Conservation (phyloP, 2,113 vertebrate species). For the Alectura lathami region DNA sequence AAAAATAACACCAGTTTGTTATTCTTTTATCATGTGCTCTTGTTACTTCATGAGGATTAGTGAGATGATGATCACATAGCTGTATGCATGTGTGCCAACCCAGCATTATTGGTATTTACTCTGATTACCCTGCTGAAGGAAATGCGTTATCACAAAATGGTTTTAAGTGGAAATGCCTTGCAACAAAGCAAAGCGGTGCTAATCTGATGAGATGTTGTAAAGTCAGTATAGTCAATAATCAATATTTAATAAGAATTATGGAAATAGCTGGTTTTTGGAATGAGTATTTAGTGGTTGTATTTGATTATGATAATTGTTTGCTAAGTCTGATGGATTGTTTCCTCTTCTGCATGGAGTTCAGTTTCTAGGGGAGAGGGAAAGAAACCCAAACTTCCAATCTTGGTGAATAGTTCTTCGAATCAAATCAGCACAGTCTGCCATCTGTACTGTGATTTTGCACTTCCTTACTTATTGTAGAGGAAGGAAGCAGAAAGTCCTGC, state of each 20-base stretch:
- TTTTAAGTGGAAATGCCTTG: not conserved
- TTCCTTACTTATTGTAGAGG: not conserved
- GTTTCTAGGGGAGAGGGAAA: not conserved
- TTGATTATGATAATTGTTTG: conserved; percentile 4
- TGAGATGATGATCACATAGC: not conserved
- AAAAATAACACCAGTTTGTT: not conserved
- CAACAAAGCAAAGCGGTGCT: not conserved
- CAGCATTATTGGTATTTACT: not conserved
- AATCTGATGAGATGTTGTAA: not conserved
- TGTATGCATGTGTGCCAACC: not conserved
- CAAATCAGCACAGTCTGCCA: not conserved
- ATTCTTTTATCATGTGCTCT: not conserved
- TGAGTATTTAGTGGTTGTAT: not conserved
- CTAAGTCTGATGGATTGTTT: not conserved
- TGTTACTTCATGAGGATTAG: not conserved
- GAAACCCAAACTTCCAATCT: not conserved
- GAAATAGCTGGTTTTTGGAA: not conserved
- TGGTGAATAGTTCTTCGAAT: not conserved
- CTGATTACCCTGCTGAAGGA: not conserved
- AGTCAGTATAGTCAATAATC: conserved; percentile 1
- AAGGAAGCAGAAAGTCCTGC: not conserved
- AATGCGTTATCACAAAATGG: not conserved
- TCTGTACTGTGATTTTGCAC: not conserved
- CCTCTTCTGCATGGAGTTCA: not conserved
- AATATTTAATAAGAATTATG: conserved; percentile 42